Base-by-base conservation (phyloP, 2,888 invertebrate species). In the Callyntrura guangdongensis region DNA sequence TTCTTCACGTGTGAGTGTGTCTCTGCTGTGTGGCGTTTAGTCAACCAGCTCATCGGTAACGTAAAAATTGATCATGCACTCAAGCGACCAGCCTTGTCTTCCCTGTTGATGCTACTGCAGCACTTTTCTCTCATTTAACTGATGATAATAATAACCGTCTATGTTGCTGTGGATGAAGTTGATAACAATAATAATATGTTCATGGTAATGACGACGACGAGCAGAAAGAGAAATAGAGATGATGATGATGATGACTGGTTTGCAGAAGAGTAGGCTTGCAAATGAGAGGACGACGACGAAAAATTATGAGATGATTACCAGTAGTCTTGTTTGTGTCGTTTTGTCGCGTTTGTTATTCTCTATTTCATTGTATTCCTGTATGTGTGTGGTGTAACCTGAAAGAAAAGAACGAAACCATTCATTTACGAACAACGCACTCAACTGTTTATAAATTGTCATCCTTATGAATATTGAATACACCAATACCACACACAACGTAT, bases 301-400 rank as follows among this genome's bases (percentile, higher is more conserved):
- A 81, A 81, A 59, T 59, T 11, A 4, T 25, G 56, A 53, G 1
- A 77, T 25, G 79, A 77, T 36, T 25, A n/a, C n/a, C n/a, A n/a
- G 27, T 56, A 22, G 77, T 49, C 49, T 53, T 49, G 53, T n/a
- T n/a, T n/a, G n/a, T 77, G 49, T 49, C n/a, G 77, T 77, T 22
- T 77, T n/a, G n/a, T n/a, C n/a, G n/a, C n/a, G n/a, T n/a, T 45
- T n/a, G 4, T 53, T 14, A 0, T 77, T 45, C 72, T 72, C 74
- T 59, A 81, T 36, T 25, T 36, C 59, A 81, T 81, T 81, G n/a
- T n/a, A 36, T 59, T 59, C 17, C 79, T 81, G 59, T 81, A n/a
- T n/a, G n/a, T n/a, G n/a, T n/a, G n/a, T n/a, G n/a, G n/a, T n/a
- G 79, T 20, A 14, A 81, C 59, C 79, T 81, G 79, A 81, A 81